These are phyloP conservation scores for Merodon equestris DNA, from an alignment of 2,888 invertebrate species.

Conservation along the genomic window DNA sequence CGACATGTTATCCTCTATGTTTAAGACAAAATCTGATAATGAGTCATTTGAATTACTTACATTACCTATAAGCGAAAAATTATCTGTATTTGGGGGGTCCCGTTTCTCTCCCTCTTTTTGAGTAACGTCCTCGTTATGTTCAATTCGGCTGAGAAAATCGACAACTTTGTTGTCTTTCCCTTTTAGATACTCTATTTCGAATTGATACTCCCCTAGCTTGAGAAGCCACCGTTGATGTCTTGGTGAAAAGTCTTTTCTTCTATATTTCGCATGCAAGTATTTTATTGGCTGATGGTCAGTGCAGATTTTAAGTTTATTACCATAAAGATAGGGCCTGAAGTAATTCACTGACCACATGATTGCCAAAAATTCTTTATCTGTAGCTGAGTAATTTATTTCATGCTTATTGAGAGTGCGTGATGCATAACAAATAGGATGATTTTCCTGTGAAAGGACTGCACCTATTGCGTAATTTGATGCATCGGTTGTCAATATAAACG, in stretches of 20 bases:
- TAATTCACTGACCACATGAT: too few species aligned
- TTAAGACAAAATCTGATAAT: slow-evolving; percentile 14
- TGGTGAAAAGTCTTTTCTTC: too few species aligned
- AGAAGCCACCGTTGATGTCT: too few species aligned
- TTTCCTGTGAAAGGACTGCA: slow-evolving; percentile 18
- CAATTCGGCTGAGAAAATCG: slow-evolving; percentile 16
- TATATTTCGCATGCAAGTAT: slow-evolving; percentile 1
- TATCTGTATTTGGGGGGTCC: background rate
- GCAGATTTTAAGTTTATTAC: slow-evolving; percentile 3
- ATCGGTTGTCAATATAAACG: background rate
- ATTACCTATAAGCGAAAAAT: slow-evolving; percentile 12
- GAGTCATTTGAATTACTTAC: slow-evolving; percentile 3
- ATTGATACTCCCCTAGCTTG: too few species aligned
- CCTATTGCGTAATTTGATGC: slow-evolving; percentile 18
- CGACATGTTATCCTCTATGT: slow-evolving; percentile 1
- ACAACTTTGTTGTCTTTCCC: slow-evolving; percentile 53
- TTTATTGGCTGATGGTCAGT: slow-evolving; percentile 15
- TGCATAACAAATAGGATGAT: slow-evolving; percentile 2
- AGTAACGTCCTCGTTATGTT: slow-evolving; percentile 14
- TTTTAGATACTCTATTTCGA: too few species aligned
- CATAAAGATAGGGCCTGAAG: slow-evolving; percentile 7
- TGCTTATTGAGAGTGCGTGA: background rate
- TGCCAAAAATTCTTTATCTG: too few species aligned
- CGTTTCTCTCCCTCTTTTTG: slow-evolving; percentile 2
- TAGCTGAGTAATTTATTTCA: slow-evolving; percentile 3